Conservation (phyloP, 1,140 invertebrate species). For the Brachionus calyciflorus region DNA sequence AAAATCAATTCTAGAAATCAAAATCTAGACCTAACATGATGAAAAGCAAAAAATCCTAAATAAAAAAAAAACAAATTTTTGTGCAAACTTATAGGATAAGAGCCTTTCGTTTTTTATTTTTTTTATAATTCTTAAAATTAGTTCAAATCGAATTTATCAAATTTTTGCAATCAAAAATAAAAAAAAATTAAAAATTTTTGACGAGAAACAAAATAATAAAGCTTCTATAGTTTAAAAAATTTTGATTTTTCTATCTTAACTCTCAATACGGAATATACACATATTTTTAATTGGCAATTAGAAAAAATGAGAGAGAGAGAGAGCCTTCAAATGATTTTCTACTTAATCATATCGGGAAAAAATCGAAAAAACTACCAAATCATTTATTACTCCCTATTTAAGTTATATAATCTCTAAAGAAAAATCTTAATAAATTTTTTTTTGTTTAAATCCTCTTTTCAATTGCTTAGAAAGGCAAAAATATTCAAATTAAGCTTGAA, state of each 20-base stretch:
- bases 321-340: constrained; percentile 33
- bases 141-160: constrained; percentile 23
- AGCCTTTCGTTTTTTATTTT: background rate
- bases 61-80: background rate
- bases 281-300: constrained; percentile 37
- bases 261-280: constrained; percentile 1
- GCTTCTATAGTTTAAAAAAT: too few relatives aligned
- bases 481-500: background rate
- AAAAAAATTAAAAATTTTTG: too few relatives aligned
- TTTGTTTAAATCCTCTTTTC: too few relatives aligned
- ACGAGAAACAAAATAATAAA: too few relatives aligned
- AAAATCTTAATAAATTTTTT: too few relatives aligned
- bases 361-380: background rate
- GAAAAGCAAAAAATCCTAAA: background rate
- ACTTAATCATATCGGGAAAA: constrained; percentile 5
- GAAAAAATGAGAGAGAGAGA: too few relatives aligned
- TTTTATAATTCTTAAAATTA: background rate
- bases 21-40: too few relatives aligned
- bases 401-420: too few relatives aligned
- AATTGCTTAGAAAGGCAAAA: too few relatives aligned
- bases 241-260: background rate
- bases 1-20: too few relatives aligned
- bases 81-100: background rate
- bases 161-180: constrained; percentile 37
- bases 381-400: background rate